Percentiles rank a stretch among this genome's conserved stretches.
Conservation (phyloP, 30 jellyfish, hydroid and myxozoan species). For the Phacellophora camtschatica region DNA sequence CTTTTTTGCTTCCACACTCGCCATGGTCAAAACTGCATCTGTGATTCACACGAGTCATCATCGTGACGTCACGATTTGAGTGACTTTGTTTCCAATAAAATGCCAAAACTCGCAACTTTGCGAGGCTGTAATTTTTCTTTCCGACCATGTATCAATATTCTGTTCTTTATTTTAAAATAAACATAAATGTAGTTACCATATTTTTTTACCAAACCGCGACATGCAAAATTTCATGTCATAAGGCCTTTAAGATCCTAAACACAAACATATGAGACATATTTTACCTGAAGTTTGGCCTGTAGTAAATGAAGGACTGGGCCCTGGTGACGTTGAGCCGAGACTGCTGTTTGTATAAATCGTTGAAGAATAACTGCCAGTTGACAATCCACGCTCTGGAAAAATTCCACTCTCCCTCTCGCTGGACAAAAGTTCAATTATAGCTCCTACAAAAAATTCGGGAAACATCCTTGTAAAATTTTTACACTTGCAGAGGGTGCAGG, state of each 20-base stretch:
- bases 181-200: background rate
- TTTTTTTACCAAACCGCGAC: background rate
- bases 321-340: slow-evolving; percentile 50
- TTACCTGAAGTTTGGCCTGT: slow-evolving; percentile 44
- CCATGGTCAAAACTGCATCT: too few relatives aligned
- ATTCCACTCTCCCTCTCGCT: slow-evolving; percentile 31
- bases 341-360: slow-evolving; percentile 30
- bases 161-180: too few relatives aligned
- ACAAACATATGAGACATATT: background rate
- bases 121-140: too few relatives aligned
- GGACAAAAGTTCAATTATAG: slow-evolving; percentile 29
- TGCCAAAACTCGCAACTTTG: too few relatives aligned
- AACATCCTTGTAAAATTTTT: too few relatives aligned
- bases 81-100: too few relatives aligned
- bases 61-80: too few relatives aligned
- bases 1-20: too few relatives aligned
- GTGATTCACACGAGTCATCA: too few relatives aligned
- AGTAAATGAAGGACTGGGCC: slow-evolving; percentile 51
- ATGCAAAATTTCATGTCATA: background rate
- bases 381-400: slow-evolving; percentile 48
- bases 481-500: too few relatives aligned
- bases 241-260: background rate
- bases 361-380: slow-evolving; percentile 52
- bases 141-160: too few relatives aligned
- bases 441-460: slow-evolving; percentile 19